Evolutionary conservation across 2,888 invertebrate species (phyloP).

Genomic region (Orthosia cruda): DNA sequence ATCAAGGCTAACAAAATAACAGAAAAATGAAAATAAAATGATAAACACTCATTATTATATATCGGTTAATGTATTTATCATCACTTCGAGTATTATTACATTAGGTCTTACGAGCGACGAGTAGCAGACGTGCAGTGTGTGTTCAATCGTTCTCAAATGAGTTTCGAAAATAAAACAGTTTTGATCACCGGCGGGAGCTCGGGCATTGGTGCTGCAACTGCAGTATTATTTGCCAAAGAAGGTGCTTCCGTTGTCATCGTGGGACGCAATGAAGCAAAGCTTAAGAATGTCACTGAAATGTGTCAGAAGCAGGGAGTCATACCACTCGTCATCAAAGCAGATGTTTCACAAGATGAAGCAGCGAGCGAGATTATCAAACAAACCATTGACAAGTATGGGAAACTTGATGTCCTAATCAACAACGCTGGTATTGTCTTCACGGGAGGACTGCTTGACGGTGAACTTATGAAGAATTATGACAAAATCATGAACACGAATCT

Average conservation of each 20-base stretch:
- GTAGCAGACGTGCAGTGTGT: background rate
- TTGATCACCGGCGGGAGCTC: slow-evolving; percentile 76
- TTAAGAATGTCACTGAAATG: slow-evolving; percentile 61
- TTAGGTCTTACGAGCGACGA: background rate
- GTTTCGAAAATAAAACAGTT: slow-evolving; percentile 72
- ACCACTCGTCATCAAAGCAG: slow-evolving; percentile 59
- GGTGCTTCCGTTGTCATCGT: too few relatives aligned
- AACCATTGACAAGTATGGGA: slow-evolving; percentile 67
- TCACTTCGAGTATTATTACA: background rate
- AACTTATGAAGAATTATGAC: slow-evolving; percentile 60
- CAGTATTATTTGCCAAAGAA: too few relatives aligned
- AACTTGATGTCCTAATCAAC: slow-evolving; percentile 71
- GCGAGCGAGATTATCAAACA: slow-evolving; percentile 61
- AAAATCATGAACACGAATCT: slow-evolving; percentile 64
- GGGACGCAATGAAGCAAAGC: slow-evolving; percentile 75
- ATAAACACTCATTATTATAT: slow-evolving; percentile 5
- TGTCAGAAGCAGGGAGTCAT: slow-evolving; percentile 38
- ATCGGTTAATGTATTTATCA: background rate
- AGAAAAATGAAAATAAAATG: background rate
- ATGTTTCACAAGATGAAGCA: slow-evolving; percentile 61
- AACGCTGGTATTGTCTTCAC: slow-evolving; percentile 59
- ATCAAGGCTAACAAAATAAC: slow-evolving; percentile 6
- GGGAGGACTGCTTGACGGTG: slow-evolving; percentile 38
- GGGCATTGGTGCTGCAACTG: too few relatives aligned
- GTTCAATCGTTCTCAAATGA: slow-evolving; percentile 46